phyloP scores from a whole-genome alignment of 2,113 vertebrate genomes.

The Antechinus flavipes region DNA sequence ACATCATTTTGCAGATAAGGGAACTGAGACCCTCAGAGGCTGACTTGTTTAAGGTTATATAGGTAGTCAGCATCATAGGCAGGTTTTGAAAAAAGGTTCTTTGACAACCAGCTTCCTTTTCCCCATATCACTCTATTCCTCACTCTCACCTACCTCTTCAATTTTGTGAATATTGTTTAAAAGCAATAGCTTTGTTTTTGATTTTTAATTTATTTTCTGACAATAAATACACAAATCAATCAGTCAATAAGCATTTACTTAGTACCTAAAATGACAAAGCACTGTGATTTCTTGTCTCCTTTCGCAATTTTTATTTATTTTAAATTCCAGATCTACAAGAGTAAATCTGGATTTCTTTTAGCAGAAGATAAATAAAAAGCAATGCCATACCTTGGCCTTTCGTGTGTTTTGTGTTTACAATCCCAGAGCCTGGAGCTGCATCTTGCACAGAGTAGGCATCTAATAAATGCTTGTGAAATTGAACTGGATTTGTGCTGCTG shows the following conservation, averaged over 20 bases:
- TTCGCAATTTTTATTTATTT: background rate
- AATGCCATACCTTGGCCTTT: background rate
- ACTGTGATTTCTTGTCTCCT: background rate
- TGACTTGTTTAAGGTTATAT: background rate
- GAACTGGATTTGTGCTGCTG: conserved; percentile 35
- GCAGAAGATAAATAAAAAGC: background rate
- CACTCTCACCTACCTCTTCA: background rate
- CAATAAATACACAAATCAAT: background rate
- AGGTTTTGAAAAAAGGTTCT: background rate
- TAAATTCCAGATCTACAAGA: background rate
- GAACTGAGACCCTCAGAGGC: background rate
- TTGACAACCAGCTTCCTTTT: background rate
- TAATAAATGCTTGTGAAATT: background rate
- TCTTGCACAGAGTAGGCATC: background rate
- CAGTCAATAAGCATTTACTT: background rate
- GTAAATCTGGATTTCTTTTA: background rate
- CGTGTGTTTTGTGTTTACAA: background rate
- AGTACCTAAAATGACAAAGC: background rate
- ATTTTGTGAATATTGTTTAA: background rate
- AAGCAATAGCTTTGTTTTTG: background rate
- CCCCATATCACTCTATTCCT: background rate
- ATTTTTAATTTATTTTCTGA: background rate
- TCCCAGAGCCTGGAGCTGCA: background rate
- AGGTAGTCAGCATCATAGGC: no score
- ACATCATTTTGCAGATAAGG: background rate